Evolutionary conservation across 2,888 invertebrate species (phyloP).

Genomic region (Belgica antarctica): DNA sequence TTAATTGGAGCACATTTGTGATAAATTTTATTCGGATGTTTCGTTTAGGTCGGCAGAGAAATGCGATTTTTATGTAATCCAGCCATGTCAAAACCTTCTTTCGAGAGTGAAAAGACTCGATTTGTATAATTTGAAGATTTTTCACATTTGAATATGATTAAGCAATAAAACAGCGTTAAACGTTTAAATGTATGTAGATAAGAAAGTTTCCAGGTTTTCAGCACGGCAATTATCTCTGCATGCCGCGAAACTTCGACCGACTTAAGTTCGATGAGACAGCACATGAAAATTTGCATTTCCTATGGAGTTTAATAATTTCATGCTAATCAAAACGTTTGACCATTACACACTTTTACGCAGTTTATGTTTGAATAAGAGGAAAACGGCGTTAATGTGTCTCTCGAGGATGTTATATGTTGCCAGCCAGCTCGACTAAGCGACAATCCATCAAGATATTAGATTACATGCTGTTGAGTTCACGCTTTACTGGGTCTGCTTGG

Average conservation of each 20-base stretch:
- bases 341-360: conserved; percentile 13
- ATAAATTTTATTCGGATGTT: neutral
- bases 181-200: conserved; percentile 16
- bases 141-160: conserved; percentile 17
- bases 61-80: neutral
- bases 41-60: neutral
- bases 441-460: no score
- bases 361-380: no score
- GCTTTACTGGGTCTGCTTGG: no score
- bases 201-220: neutral
- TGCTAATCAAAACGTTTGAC: neutral
- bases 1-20: conserved; percentile 9
- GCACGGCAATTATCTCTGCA: neutral
- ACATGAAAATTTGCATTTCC: conserved; percentile 35
- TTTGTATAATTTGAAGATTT: conserved; percentile 25
- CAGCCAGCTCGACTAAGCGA: no score
- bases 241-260: neutral
- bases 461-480: no score
- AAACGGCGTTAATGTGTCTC: no score
- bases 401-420: no score
- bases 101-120: neutral
- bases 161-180: conserved; percentile 6
- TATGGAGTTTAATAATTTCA: conserved; percentile 10
- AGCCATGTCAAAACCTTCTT: neutral
- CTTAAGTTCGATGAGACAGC: neutral